phyloP scores from a whole-genome alignment of 2,113 vertebrate genomes.

The Poeciliopsis retropinna region DNA sequence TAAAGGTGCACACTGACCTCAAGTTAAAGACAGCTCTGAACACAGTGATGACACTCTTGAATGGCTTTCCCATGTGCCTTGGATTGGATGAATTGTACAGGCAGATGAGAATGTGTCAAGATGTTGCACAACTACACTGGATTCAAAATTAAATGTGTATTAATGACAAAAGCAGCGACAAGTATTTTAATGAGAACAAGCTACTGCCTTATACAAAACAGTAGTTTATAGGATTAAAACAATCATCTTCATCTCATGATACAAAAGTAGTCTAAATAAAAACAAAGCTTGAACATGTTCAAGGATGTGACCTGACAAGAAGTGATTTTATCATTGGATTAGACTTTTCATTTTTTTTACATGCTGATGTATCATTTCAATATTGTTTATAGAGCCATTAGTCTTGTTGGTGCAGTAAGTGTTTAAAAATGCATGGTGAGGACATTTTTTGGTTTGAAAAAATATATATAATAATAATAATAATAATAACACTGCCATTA shows the following conservation, averaged over 20 bases:
- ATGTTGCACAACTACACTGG: constrained; percentile 63
- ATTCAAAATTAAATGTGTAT: constrained; percentile 49
- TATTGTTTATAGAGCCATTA: constrained; percentile 88
- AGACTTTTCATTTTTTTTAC: constrained; percentile 72
- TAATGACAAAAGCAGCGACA: constrained; percentile 34
- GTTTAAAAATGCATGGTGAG: constrained; percentile 89
- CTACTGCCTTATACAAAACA: constrained; percentile 61
- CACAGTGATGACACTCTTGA: constrained; percentile 68
- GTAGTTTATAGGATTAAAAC: constrained; percentile 48
- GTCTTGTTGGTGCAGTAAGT: constrained; percentile 84
- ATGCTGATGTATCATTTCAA: constrained; percentile 80
- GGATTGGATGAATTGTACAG: constrained; percentile 71
- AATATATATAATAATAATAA: constrained; percentile 21
- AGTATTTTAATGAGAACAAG: constrained; percentile 61
- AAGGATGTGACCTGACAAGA: constrained; percentile 26
- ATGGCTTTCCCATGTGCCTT: constrained; percentile 87
- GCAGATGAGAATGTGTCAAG: constrained; percentile 68
- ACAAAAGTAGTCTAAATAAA: constrained; percentile 31
- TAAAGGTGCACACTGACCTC: constrained; percentile 42
- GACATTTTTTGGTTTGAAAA: constrained; percentile 76
- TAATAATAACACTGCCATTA: constrained; percentile 54
- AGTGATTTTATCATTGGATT: constrained; percentile 55
- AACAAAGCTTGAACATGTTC: constrained; percentile 31
- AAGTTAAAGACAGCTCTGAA: constrained; percentile 53
- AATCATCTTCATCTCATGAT: constrained; percentile 40